Percentiles rank a stretch among this genome's conserved stretches.
Evolutionary conservation across 1,140 invertebrate species (phyloP).

Genomic region (Diachasma alloeum): DNA sequence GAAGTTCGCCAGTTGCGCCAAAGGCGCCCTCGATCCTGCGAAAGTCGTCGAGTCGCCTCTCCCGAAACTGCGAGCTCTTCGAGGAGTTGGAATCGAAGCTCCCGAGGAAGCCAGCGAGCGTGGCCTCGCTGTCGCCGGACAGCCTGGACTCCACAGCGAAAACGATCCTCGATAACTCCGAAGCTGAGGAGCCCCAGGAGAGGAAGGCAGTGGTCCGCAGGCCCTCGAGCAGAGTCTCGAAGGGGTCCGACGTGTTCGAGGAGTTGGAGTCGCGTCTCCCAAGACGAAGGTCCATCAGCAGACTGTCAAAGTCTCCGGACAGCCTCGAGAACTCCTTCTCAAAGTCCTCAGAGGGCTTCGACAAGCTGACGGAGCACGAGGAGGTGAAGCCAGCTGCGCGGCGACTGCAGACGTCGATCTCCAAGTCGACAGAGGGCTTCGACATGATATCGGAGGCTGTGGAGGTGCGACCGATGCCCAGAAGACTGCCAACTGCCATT

Average conservation of each 20-base stretch:
- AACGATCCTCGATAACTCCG: conserved; percentile 18
- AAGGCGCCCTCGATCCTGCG: conserved; percentile 44
- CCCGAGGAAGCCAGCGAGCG: conserved; percentile 43
- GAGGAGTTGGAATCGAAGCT: conserved; percentile 51
- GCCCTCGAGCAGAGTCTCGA: conserved; percentile 43
- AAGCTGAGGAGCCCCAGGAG: conserved; percentile 34
- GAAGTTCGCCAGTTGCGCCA: conserved; percentile 39
- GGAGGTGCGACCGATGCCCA: conserved; percentile 35
- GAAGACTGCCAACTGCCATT: conserved; percentile 38
- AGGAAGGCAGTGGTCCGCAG: conserved; percentile 32
- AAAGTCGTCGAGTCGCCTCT: conserved; percentile 57
- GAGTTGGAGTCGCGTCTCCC: conserved; percentile 44
- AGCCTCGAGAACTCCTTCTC: conserved; percentile 55
- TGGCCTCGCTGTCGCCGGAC: conserved; percentile 55
- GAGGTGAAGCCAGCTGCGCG: conserved; percentile 40
- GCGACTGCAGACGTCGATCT: conserved; percentile 41
- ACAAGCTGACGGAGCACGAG: conserved; percentile 47
- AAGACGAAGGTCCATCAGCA: conserved; percentile 43
- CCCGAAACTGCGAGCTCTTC: conserved; percentile 55
- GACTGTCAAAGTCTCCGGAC: conserved; percentile 54
- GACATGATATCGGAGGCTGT: conserved; percentile 56
- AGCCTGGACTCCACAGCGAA: conserved; percentile 47
- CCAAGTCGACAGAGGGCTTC: conserved; percentile 51
- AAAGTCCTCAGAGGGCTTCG: conserved; percentile 56
- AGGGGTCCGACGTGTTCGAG: conserved; percentile 50